Evolutionary conservation across 53 echinoderm and acorn worm genomes (phyloP), one percentile per base, ranked within the genome.

Genomic region (Hippasteria phrygiana): DNA sequence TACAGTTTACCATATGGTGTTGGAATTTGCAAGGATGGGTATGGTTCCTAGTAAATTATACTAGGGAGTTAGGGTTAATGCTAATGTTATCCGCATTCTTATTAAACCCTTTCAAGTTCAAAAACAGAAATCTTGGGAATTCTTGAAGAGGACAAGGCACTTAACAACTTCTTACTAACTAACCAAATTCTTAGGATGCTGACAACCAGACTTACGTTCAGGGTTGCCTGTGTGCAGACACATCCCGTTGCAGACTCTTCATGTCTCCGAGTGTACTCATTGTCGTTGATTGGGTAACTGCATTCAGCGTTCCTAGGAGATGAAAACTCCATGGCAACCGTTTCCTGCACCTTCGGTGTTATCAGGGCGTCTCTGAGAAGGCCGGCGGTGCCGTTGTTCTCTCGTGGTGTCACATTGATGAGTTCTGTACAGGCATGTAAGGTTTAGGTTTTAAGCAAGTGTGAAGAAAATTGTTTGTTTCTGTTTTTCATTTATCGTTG

Each of bases 331-430:
- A 70, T 35, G 70, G 24, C 20, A 26, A 48, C 85, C 1, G 37
- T 71, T 1, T 53, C 54, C 20, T 50, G 51, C 37, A 14, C 12
- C 38, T 5, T 85, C 2, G 85, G 85, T 5, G 70, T 38, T 5
- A 13, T 20, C 71, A 85, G 32, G 8, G 45, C 71, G 36, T 20
- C 26, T 0, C 29, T 12, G n/a, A 85, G 32, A 14, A 85, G 9
- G 16, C 71, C 71, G 1, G 70, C 53, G 37, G 93, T 91, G 47
- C 90, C 90, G 31, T 92, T 90, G 71, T 94, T 92, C 4, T 69
- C 64, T 55, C 80, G 55, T 14, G 83, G 80, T 0, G 53, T 80
- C 11, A 94, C 87, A 24, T 55, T 90, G 17, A 94, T 51, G n/a
- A 94, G 76, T 43, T 94, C 94, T 94, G 72, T 8, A n/a, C 11